These are phyloP conservation scores for Neelides folsomi DNA, from an alignment of 2,888 invertebrate species.

Conservation along the genomic window DNA sequence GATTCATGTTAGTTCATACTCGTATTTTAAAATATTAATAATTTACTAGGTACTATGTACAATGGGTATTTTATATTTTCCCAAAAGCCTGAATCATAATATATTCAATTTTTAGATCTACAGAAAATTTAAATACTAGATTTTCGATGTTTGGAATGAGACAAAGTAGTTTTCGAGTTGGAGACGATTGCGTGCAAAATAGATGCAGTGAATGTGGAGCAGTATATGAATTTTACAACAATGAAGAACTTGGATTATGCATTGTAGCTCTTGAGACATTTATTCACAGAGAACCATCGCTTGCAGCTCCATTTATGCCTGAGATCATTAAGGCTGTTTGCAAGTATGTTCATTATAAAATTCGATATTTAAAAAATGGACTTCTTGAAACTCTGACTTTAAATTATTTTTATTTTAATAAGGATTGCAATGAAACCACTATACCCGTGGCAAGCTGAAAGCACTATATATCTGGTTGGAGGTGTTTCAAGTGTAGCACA, in stretches of 20 bases:
- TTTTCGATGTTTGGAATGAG: conserved; percentile 36
- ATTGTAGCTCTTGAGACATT: conserved; percentile 89
- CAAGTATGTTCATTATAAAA: conserved; percentile 46
- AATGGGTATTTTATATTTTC: too few relatives aligned
- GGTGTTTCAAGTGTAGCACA: conserved; percentile 90
- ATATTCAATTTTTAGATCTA: too few relatives aligned
- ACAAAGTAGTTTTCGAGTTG: conserved; percentile 52
- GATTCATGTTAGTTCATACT: conserved; percentile 20
- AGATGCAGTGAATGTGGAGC: conserved; percentile 81
- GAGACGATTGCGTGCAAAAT: conserved; percentile 57
- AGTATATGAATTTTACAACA: conserved; percentile 79
- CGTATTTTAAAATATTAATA: not conserved
- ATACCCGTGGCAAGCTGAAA: conserved; percentile 81
- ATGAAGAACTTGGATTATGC: conserved; percentile 88
- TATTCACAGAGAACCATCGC: conserved; percentile 84
- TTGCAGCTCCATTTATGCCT: conserved; percentile 86
- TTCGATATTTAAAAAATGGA: conserved; percentile 1
- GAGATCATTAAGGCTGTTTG: conserved; percentile 78
- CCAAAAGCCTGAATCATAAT: too few relatives aligned
- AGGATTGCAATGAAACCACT: conserved; percentile 63
- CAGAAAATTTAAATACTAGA: too few relatives aligned
- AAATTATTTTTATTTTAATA: conserved; percentile 17
- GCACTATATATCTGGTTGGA: conserved; percentile 77
- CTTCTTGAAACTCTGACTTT: not conserved
- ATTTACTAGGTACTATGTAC: too few relatives aligned